phyloP scores from a whole-genome alignment of 2,797 vertebrate genomes.

The Buceros bicornis region DNA sequence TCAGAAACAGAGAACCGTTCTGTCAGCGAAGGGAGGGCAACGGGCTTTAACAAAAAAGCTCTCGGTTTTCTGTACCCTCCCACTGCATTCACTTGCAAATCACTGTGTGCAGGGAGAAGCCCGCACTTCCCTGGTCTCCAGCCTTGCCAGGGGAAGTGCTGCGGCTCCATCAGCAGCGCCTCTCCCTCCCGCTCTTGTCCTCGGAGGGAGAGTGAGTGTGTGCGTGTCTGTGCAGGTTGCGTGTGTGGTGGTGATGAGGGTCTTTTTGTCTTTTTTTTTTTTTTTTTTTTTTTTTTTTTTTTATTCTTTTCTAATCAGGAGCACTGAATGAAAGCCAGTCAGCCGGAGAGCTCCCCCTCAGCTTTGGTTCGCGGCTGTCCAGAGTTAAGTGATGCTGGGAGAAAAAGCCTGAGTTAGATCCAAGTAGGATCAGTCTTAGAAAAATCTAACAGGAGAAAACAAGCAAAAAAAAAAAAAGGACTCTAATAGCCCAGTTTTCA shows the following conservation, averaged over 20 bases:
- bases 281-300: not conserved
- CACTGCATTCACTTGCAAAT: constrained; percentile 87
- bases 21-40: constrained; percentile 71
- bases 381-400: constrained; percentile 89
- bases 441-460: constrained; percentile 71
- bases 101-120: constrained; percentile 70
- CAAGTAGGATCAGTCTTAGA: constrained; percentile 76
- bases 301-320: constrained; percentile 72
- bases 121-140: constrained; percentile 66
- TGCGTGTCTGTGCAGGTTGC: not conserved
- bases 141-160: constrained; percentile 78
- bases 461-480: constrained; percentile 50
- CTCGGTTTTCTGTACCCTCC: constrained; percentile 72
- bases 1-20: constrained; percentile 76
- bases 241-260: too few relatives aligned
- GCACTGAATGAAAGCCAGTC: constrained; percentile 91
- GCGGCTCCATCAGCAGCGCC: constrained; percentile 72
- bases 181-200: not conserved
- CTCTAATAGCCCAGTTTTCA: constrained; percentile 52
- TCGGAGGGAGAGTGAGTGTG: not conserved
- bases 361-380: constrained; percentile 84
- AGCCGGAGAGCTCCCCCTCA: constrained; percentile 82
- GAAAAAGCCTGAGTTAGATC: constrained; percentile 81
- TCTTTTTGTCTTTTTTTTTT: not conserved
- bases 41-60: constrained; percentile 55